phyloP scores from a whole-genome alignment of 2,888 invertebrate species.

The Polietes domitor region DNA sequence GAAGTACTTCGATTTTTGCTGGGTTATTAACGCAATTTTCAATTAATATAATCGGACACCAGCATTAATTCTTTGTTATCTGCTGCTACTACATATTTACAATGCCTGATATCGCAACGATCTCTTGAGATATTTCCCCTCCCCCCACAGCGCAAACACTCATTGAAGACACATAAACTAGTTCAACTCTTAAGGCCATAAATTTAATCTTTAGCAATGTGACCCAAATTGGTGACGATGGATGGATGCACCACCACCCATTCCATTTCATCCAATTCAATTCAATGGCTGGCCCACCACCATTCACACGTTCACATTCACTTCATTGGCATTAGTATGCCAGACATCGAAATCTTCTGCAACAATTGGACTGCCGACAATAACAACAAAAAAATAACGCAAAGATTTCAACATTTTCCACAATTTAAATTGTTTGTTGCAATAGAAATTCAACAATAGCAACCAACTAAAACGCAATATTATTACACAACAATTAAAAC shows the following conservation, averaged over 20 bases:
- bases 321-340: slow-evolving; percentile 30
- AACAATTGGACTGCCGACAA: slow-evolving; percentile 6
- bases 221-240: not conserved
- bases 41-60: too few species aligned
- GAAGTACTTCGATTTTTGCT: too few species aligned
- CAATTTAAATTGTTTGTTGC: slow-evolving; percentile 1
- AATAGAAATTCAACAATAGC: not conserved
- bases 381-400: not conserved
- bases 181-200: not conserved
- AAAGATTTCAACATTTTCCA: slow-evolving; percentile 15
- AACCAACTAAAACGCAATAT: slow-evolving; percentile 4
- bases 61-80: too few species aligned
- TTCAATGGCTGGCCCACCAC: not conserved
- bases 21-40: too few species aligned
- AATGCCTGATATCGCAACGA: too few species aligned
- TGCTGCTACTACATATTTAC: too few species aligned
- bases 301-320: not conserved
- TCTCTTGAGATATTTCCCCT: too few species aligned
- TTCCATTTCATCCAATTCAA: not conserved
- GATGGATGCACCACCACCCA: slow-evolving; percentile 1
- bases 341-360: slow-evolving; percentile 12
- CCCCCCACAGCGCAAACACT: not conserved
- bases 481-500: slow-evolving; percentile 32
- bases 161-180: not conserved
- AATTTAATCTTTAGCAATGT: not conserved